Percentiles rank a stretch among this genome's conserved stretches.
These are phyloP conservation scores for Isaurus tuberculatus DNA, from an alignment of 92 coral and sea anemone species.

Conservation along the genomic window DNA sequence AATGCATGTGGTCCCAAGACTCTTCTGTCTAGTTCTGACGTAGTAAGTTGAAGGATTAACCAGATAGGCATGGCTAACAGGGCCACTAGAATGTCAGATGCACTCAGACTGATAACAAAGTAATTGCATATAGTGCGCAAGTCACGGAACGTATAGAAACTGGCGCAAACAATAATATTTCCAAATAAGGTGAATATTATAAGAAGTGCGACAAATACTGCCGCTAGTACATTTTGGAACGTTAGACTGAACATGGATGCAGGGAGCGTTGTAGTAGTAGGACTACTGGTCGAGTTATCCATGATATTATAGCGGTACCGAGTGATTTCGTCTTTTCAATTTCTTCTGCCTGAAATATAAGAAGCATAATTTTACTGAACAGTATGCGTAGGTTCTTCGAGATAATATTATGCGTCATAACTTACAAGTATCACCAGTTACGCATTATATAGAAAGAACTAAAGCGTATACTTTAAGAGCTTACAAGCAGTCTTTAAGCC, in stretches of 20 bases:
- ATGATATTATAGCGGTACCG: background rate
- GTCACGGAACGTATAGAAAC: conserved; percentile 89
- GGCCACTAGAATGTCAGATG: conserved; percentile 90
- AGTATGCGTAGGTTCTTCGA: background rate
- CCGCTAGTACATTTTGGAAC: conserved; percentile 69
- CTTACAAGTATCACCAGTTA: too few relatives aligned
- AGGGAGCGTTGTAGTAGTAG: background rate
- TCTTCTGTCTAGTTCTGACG: conserved; percentile 51
- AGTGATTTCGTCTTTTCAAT: background rate
- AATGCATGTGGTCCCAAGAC: conserved; percentile 36
- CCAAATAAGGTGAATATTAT: conserved; percentile 87
- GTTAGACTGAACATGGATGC: conserved; percentile 9
- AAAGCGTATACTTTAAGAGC: too few relatives aligned
- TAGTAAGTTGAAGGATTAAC: conserved; percentile 76
- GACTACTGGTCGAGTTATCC: conserved; percentile 25
- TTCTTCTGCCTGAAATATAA: background rate
- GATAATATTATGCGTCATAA: too few relatives aligned
- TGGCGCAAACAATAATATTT: conserved; percentile 87
- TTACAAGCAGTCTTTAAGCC: too few relatives aligned
- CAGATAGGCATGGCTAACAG: conserved; percentile 88
- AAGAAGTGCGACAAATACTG: conserved; percentile 76
- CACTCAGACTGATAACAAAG: conserved; percentile 85
- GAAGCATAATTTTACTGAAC: background rate
- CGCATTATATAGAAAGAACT: too few relatives aligned
- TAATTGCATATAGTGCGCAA: conserved; percentile 94